These are phyloP conservation scores for Campylorhamphus procurvoides DNA, from an alignment of 2,113 vertebrate species.

Conservation along the genomic window DNA sequence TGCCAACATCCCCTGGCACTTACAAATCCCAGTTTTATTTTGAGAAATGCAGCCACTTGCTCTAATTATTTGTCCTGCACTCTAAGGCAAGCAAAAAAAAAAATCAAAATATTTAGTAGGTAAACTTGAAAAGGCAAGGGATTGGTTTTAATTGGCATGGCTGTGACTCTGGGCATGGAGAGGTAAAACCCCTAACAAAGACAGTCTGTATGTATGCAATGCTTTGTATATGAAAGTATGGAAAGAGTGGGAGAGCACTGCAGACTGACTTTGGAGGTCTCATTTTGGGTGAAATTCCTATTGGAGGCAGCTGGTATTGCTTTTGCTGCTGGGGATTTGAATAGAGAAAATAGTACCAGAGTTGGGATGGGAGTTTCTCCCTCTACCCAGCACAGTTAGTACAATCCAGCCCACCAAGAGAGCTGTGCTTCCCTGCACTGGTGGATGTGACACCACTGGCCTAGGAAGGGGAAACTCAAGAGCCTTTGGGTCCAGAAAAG, in stretches of 20 bases:
- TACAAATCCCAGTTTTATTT: slow-evolving; percentile 23
- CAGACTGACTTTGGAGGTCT: not conserved
- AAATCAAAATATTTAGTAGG: not conserved
- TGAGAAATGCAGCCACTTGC: slow-evolving; percentile 34
- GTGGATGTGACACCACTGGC: not conserved
- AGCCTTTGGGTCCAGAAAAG: not conserved
- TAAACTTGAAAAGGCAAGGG: not conserved
- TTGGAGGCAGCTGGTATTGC: not conserved
- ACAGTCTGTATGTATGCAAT: not conserved
- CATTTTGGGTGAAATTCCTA: not conserved
- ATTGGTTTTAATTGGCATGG: not conserved
- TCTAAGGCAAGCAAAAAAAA: not conserved
- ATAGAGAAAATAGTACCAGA: not conserved
- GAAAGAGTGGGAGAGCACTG: not conserved
- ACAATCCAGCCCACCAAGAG: accelerated
- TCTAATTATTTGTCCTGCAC: slow-evolving; percentile 1
- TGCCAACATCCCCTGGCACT: not conserved
- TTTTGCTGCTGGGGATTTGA: not conserved
- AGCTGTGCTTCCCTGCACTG: not conserved
- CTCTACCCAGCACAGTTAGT: not conserved
- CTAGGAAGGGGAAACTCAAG: not conserved
- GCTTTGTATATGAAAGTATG: not conserved
- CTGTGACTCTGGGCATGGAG: not conserved
- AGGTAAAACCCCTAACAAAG: not conserved
- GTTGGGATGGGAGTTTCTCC: not conserved